Evolutionary conservation across 1,140 invertebrate species (phyloP).

Genomic region (Belonocnema kinseyi): DNA sequence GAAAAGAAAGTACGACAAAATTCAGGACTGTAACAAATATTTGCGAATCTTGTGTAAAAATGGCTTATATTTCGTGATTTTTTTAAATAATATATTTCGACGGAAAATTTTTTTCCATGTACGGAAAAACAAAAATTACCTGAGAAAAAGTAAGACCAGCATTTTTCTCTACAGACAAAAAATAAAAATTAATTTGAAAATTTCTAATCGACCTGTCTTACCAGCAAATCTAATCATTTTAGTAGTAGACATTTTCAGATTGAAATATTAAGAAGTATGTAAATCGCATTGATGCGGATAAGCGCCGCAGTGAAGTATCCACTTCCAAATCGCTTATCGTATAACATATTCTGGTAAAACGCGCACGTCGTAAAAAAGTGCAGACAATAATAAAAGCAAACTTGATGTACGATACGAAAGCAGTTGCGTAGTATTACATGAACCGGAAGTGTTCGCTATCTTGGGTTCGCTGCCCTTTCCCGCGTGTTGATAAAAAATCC

Average conservation of each 20-base stretch:
- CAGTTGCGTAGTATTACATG: conserved; percentile 63
- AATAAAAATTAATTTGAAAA: no score
- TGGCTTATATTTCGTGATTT: no score
- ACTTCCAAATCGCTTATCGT: conserved; percentile 23
- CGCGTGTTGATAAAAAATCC: conserved; percentile 51
- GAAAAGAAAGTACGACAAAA: no score
- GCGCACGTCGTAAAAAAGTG: conserved; percentile 15
- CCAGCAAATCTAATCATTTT: no score
- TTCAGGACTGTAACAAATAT: no score
- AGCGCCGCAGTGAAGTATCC: conserved; percentile 7
- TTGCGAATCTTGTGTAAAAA: no score
- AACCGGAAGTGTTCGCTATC: conserved; percentile 65
- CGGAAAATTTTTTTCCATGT: no score
- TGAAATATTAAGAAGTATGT: conserved; percentile 22
- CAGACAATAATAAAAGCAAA: conserved; percentile 28
- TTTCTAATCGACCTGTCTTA: no score
- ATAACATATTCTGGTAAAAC: conserved; percentile 15
- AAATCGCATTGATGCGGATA: not conserved
- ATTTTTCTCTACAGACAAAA: no score
- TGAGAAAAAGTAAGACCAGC: no score
- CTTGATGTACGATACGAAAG: conserved; percentile 29
- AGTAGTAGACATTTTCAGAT: not conserved
- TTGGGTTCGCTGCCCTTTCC: conserved; percentile 64
- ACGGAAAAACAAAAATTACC: no score
- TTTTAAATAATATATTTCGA: no score